Evolutionary conservation across 2,113 vertebrate genomes (phyloP), one percentile per base, ranked within the genome.

Genomic region (Nanorana parkeri): DNA sequence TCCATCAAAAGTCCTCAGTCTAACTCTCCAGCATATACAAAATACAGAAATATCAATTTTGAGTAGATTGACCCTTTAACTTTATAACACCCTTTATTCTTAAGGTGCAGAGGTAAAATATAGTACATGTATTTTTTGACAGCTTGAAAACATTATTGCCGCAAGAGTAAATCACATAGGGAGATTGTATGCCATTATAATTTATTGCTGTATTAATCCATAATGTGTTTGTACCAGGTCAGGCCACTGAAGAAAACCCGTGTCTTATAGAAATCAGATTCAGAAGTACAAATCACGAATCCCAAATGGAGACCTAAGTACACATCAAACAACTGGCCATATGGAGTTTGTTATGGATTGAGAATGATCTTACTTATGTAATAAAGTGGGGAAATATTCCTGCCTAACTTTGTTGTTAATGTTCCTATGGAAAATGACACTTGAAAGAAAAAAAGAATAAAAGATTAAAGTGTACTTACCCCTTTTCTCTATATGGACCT

Each of bases 271-370:
- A 90, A 93, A 89, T 95, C 91, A 94, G 89, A 92, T 87, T 92
- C 85, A 91, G 86, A 89, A 90, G 84, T 85, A 88, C 87, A 90
- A 89, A 90, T 88, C 17, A 47, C 89, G 87, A 89, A 89, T 88
- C 88, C 86, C 87, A 90, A 89, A 93, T 90, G 92, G 89, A 93
- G 85, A 87, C 89, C 88, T 91, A 91, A 93, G 90, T 84, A 54
- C 88, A 93, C 92, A 93, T 94, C 91, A 94, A 95, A 95, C 90
- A 89, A 85, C 24, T 85, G 86, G 83, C 83, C 92, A 94, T 94
- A 93, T 93, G 94, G 92, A 92, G 80, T 90, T 79, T 87, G 87
- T 95, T 94, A 95, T 77, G 83, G 80, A 82, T 83, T 87, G 84
- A 77, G 83, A 89, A 92, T 88, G 87, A 77, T 87, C 92, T 88